Evolutionary conservation across 1,140 invertebrate species (phyloP).

Genomic region (Tetraneura akinire): DNA sequence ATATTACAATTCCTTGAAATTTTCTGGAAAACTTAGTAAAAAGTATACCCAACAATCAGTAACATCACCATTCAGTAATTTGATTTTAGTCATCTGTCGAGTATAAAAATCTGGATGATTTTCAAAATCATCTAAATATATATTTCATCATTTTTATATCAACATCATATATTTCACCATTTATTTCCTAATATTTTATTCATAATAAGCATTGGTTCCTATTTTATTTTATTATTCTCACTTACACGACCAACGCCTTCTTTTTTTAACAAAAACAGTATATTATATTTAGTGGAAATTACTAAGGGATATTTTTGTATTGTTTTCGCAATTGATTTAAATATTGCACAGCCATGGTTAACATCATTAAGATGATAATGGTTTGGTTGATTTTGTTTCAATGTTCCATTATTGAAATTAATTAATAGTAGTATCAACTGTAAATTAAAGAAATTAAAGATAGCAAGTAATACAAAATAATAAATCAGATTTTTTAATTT

Average conservation of each 20-base stretch:
- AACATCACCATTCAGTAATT: slow-evolving; percentile 60
- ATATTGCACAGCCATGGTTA: slow-evolving; percentile 70
- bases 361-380: slow-evolving; percentile 70
- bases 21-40: slow-evolving; percentile 71
- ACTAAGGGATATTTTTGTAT: slow-evolving; percentile 76
- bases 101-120: slow-evolving; percentile 80
- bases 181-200: slow-evolving; percentile 61
- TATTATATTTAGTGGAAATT: slow-evolving; percentile 84
- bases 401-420: slow-evolving; percentile 69
- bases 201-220: not conserved
- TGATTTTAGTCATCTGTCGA: slow-evolving; percentile 63
- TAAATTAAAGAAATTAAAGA: too few species aligned
- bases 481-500: too few species aligned
- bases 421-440: not conserved
- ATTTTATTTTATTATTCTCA: not conserved
- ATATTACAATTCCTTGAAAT: slow-evolving; percentile 67
- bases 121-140: slow-evolving; percentile 83
- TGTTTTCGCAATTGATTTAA: slow-evolving; percentile 71
- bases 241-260: slow-evolving; percentile 67
- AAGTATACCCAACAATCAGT: slow-evolving; percentile 78
- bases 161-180: slow-evolving; percentile 84
- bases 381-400: slow-evolving; percentile 86
- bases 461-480: not conserved
- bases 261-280: slow-evolving; percentile 78
- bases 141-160: slow-evolving; percentile 75